A percentile compares a stretch with the other conserved stretches of the same genome.
These are phyloP conservation scores for Trialeurodes vaporariorum DNA, from an alignment of 1,140 invertebrate species.

Conservation along the genomic window DNA sequence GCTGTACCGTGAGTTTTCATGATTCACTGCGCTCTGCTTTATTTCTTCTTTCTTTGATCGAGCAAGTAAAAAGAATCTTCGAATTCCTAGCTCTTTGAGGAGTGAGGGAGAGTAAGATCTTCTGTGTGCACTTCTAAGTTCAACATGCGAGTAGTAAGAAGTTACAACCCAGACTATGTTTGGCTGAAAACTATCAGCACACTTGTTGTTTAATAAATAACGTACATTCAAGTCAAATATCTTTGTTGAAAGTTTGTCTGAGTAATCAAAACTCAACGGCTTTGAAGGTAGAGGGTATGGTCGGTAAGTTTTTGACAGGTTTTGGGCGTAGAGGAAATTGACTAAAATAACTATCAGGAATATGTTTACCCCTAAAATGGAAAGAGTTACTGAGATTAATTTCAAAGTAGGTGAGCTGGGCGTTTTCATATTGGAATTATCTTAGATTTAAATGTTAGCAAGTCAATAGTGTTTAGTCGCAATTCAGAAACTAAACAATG, in stretches of 20 bases:
- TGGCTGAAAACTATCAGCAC: background rate
- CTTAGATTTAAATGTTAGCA: too few species aligned
- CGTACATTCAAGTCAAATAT: background rate
- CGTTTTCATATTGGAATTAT: too few species aligned
- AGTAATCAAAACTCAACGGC: background rate
- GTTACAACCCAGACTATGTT: background rate
- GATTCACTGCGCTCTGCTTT: conserved; percentile 38
- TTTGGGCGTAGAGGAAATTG: background rate
- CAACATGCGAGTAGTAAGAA: background rate
- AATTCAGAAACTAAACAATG: too few species aligned
- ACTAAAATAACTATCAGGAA: background rate
- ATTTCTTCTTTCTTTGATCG: conserved; percentile 2
- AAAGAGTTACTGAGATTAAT: background rate
- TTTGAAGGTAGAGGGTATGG: background rate
- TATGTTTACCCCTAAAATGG: background rate
- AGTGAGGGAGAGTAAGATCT: background rate
- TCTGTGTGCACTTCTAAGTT: background rate
- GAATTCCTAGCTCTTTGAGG: background rate
- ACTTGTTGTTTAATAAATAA: background rate
- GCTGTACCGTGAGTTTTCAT: conserved; percentile 45
- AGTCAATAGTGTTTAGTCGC: too few species aligned
- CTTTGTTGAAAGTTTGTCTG: background rate
- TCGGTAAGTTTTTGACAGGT: background rate
- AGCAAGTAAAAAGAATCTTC: background rate
- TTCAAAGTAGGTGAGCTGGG: background rate